A percentile compares a stretch with the other conserved stretches of the same genome.
Evolutionary conservation across 2,888 invertebrate species (phyloP).

Genomic region (Yponomeuta evonymella): DNA sequence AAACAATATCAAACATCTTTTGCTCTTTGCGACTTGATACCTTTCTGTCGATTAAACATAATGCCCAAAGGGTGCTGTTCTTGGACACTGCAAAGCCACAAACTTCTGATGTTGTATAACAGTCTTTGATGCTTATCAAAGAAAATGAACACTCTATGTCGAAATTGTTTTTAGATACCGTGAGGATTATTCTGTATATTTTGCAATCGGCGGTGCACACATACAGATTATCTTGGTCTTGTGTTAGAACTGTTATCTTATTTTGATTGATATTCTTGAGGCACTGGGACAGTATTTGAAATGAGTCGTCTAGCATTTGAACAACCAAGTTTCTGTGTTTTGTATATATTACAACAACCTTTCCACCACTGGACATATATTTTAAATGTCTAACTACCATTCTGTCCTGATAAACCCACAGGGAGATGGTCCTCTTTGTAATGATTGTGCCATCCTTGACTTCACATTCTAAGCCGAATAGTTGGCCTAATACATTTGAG

Average conservation of each 20-base stretch:
- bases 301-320: slow-evolving; percentile 38
- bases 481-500: slow-evolving; percentile 43
- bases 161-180: slow-evolving; percentile 23
- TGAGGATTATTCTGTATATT: slow-evolving; percentile 38
- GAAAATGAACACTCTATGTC: slow-evolving; percentile 31
- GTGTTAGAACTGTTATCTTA: slow-evolving; percentile 42
- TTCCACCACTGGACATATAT: slow-evolving; percentile 31
- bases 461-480: slow-evolving; percentile 36
- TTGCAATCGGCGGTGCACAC: slow-evolving; percentile 44
- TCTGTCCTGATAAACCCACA: slow-evolving; percentile 54
- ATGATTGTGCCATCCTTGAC: slow-evolving; percentile 30
- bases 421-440: slow-evolving; percentile 24
- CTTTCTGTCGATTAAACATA: slow-evolving; percentile 41
- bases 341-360: slow-evolving; percentile 41
- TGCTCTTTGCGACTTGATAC: slow-evolving; percentile 42
- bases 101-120: slow-evolving; percentile 38
- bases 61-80: slow-evolving; percentile 39
- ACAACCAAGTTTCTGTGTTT: slow-evolving; percentile 58
- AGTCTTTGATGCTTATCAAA: slow-evolving; percentile 38
- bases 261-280: slow-evolving; percentile 53
- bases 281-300: slow-evolving; percentile 38
- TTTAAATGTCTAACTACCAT: slow-evolving; percentile 43
- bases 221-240: slow-evolving; percentile 32
- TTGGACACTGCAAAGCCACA: slow-evolving; percentile 39
- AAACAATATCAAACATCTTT: slow-evolving; percentile 41